These are phyloP conservation scores for Elephas maximus DNA, from an alignment of 2,113 vertebrate genomes.

Conservation along the genomic window DNA sequence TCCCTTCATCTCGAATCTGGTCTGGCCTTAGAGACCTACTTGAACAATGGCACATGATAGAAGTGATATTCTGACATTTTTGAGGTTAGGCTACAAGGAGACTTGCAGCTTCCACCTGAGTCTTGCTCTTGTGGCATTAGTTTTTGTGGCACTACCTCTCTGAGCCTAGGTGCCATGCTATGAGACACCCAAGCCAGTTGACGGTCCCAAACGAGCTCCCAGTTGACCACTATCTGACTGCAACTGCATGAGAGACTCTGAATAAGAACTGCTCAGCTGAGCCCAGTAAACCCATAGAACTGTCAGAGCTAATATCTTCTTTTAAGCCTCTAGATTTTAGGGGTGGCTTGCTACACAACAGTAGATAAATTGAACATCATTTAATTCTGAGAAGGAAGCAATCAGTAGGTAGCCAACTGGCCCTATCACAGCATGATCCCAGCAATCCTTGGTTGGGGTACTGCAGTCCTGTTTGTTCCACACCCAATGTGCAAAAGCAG, in stretches of 20 bases:
- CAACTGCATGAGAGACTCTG: not conserved
- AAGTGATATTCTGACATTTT: not conserved
- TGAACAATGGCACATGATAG: not conserved
- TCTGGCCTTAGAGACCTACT: not conserved
- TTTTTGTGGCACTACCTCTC: not conserved
- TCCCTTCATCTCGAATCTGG: not conserved
- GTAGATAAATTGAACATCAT: not conserved
- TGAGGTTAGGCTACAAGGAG: not conserved
- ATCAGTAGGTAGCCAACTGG: not conserved
- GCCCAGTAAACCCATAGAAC: not conserved
- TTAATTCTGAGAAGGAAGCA: not conserved
- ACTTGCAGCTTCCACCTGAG: not conserved
- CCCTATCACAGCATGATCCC: not conserved
- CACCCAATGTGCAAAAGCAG: not conserved
- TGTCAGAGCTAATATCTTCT: not conserved
- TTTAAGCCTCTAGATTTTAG: not conserved
- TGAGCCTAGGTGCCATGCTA: not conserved
- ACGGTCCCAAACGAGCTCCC: not conserved
- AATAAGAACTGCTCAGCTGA: not conserved
- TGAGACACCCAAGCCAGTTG: not conserved
- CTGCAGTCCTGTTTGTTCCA: not conserved
- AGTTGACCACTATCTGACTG: not conserved
- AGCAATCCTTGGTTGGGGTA: not conserved
- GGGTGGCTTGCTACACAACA: not conserved
- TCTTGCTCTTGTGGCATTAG: not conserved